phyloP scores from a whole-genome alignment of 2,888 invertebrate genomes.

The Plagodis pulveraria region DNA sequence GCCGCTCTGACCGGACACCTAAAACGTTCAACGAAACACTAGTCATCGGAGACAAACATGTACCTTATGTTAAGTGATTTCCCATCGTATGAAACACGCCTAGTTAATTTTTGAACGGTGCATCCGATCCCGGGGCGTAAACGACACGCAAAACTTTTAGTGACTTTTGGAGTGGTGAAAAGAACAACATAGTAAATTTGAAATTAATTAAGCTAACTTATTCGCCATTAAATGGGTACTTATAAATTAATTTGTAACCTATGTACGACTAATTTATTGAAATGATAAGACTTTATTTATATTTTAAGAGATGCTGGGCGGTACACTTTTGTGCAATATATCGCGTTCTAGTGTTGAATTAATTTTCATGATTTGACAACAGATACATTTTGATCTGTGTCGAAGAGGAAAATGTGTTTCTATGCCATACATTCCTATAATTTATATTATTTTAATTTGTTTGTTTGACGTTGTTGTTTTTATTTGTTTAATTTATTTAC shows the following conservation, averaged over 20 bases:
- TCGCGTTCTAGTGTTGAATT: constrained; percentile 1
- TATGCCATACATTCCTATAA: constrained; percentile 59
- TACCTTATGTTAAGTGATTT: no score
- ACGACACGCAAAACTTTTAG: constrained; percentile 1
- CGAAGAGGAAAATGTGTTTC: constrained; percentile 25
- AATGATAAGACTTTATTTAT: constrained; percentile 47
- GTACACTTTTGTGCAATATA: constrained; percentile 39
- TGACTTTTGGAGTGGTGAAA: constrained; percentile 5
- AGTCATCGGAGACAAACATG: no score
- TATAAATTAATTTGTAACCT: constrained; percentile 30
- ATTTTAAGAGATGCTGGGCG: constrained; percentile 23
- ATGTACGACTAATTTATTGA: constrained; percentile 29
- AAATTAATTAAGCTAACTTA: constrained; percentile 17
- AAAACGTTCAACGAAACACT: no score
- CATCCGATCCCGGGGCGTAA: no score
- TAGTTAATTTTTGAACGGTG: no score
- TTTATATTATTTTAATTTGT: constrained; percentile 34
- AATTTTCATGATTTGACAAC: constrained; percentile 8
- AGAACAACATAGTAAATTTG: constrained; percentile 1
- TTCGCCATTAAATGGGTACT: constrained; percentile 53
- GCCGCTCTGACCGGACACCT: no score
- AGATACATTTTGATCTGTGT: constrained; percentile 11
- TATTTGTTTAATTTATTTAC: constrained; percentile 52
- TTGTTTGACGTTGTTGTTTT: constrained; percentile 49
- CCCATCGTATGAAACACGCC: no score